Base-by-base conservation (phyloP, 2,888 invertebrate genomes). In the Pachydiplax longipennis region DNA sequence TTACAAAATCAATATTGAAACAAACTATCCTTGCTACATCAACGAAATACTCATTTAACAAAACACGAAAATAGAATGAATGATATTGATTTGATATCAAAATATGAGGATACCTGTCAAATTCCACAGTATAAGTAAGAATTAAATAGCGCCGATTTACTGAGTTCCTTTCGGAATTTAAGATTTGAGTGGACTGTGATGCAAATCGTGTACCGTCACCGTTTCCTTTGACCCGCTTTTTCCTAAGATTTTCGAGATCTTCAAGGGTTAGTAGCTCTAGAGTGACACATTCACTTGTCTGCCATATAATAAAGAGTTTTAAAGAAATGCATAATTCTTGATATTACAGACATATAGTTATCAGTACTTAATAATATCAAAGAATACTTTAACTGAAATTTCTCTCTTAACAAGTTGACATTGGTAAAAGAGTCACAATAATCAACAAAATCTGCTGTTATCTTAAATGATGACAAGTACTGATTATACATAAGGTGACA, bases 81-180 rank as follows among this genome's bases (percentile, higher is more conserved):
- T 6, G 22, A 22, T 10, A 44, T 4, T 44, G 6, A 44, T 44
- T 44, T 6, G 8, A 44, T 10, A 44, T 44, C n/a, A 65, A 40
- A 35, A 37, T 18, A 73, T 53, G 44, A 31, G 81, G 90, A 91
- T 93, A 95, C 94, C 94, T 94, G 93, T 95, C 95, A 93, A 95
- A 95, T 93, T 95, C 95, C 31, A 95, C 95, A 37, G 94, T 93
- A 91, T 95, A 95, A 2, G 95, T 95, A 48, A 95, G 93, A 92
- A 95, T 95, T 53, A 95, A 93, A 92, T 95, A 95, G 93, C 95
- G 93, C 91, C 94, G 93, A 92, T 94, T 94, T 91, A 93, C 94
- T 37, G 91, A 90, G n/a, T 92, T 92, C 87, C 92, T 92, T 25
- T 92, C 92, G 82, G 92, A 91, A 31, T 92, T 93, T 58, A 91